Conservation (phyloP, 2,888 invertebrate species). For the Therioaphis trifolii region DNA sequence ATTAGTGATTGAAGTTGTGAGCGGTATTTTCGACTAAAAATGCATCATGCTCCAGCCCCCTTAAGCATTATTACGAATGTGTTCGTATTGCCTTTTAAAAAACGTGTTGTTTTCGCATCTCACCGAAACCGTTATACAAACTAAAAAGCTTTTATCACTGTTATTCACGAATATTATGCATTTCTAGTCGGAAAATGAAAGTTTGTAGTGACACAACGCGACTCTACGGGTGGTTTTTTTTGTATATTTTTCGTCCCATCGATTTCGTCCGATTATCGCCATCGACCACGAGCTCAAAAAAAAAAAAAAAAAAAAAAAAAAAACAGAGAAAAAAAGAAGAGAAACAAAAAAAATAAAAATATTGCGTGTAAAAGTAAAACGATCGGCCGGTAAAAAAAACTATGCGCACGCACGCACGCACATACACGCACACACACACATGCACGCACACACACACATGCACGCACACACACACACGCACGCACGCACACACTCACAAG, state of each 20-base stretch:
- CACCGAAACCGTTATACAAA: conserved; percentile 3
- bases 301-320: no score
- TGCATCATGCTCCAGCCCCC: no score
- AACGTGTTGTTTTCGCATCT: background rate
- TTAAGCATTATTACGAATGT: no score
- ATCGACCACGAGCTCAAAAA: background rate
- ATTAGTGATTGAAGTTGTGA: no score
- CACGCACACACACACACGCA: background rate
- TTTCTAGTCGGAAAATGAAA: background rate
- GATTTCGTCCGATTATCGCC: background rate
- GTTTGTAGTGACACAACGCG: background rate
- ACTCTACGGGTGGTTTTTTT: background rate
- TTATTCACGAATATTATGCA: background rate
- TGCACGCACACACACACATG: background rate
- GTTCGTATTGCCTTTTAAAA: conserved; percentile 11
- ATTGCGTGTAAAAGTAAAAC: conserved; percentile 15
- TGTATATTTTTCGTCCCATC: background rate
- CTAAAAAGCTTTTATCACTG: conserved; percentile 1
- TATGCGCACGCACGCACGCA: background rate
- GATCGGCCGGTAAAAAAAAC: conserved; percentile 4
- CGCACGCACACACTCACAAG: background rate
- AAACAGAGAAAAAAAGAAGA: background rate
- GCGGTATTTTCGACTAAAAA: no score
- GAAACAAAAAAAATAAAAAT: conserved; percentile 2
- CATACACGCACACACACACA: no score